Evolutionary conservation across 2,797 vertebrate genomes (phyloP), one percentile per base, ranked within the genome.

Genomic region (Odontamblyopus rebecca): DNA sequence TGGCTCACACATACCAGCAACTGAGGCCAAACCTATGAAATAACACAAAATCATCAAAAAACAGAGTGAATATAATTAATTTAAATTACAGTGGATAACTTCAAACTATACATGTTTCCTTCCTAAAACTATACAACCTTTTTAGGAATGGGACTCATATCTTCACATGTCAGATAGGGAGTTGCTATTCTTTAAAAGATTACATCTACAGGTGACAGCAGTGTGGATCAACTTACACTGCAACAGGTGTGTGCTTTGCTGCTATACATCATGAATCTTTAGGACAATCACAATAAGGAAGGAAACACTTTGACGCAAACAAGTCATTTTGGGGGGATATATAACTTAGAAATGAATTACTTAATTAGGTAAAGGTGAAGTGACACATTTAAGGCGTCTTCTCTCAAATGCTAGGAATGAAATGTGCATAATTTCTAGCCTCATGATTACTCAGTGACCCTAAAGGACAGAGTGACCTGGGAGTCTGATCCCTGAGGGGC

Each of bases 1-100:
- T 56, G 97, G 97, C 93, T 99, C 98, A 82, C 97, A 99, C 98
- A 99, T 99, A 94, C 98, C 98, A 93, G 97, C 97, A 88, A 99
- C 98, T 29, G 97, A 99, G 84, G 98, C 97, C 94, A 99, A 94
- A 89, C 98, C 97, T 98, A 48, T 15, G 13, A 15, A 91, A 83
- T 93, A 91, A 94, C 89, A 95, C 90, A 95, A 91, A 94, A 63
- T 77, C 67, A 70, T 81, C 32, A 86, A 68, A 82, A 67, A 82
- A 80, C 75, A 74, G 68, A 81, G 81, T 81, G 79, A 79, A 70
- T 68, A 86, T 82, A 84, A 85, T 89, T 90, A 89, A 75, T 78
- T 82, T 13, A 48, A 15, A 48, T 48, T 48, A 48, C 44, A 48
- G 12, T 48, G 13, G 13, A 48, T 48, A 48, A 48, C 44, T 48